phyloP scores from a whole-genome alignment of 2,888 invertebrate genomes.

The Lasioglossum figueresi region DNA sequence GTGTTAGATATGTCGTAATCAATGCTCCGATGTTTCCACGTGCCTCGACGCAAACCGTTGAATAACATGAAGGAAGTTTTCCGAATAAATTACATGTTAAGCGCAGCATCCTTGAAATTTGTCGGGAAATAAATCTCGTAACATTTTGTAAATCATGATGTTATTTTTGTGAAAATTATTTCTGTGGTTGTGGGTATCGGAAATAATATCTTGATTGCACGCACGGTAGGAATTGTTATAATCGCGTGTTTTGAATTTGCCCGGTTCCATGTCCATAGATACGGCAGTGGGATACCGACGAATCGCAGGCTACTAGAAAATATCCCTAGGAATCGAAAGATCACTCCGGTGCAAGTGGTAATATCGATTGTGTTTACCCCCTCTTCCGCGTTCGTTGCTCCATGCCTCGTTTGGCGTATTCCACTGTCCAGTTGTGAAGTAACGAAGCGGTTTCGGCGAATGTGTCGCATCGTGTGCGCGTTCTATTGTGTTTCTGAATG shows the following conservation, averaged over 20 bases:
- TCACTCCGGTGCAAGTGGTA: slow-evolving; percentile 44
- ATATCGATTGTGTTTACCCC: slow-evolving; percentile 57
- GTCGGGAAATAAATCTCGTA: not conserved
- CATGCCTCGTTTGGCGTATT: slow-evolving; percentile 60
- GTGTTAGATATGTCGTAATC: slow-evolving; percentile 33
- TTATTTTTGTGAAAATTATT: not conserved
- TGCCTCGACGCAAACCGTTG: not conserved
- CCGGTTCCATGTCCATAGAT: slow-evolving; percentile 12
- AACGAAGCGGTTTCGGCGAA: slow-evolving; percentile 55
- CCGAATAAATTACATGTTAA: not conserved
- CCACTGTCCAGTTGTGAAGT: slow-evolving; percentile 51
- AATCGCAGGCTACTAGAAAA: slow-evolving; percentile 44
- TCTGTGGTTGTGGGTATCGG: not conserved
- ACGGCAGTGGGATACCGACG: slow-evolving; percentile 38
- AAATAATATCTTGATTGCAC: not conserved
- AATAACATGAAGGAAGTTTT: not conserved
- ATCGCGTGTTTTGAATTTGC: not conserved
- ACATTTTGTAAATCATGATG: not conserved
- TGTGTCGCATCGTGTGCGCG: slow-evolving; percentile 43
- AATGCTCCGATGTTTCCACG: slow-evolving; percentile 4
- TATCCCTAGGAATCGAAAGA: slow-evolving; percentile 59
- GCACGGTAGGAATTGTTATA: not conserved
- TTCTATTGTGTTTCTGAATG: slow-evolving; percentile 38
- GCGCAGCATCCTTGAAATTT: not conserved
- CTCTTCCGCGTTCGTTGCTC: slow-evolving; percentile 57